phyloP scores from a whole-genome alignment of 2,888 invertebrate species.

The Caenorhabditis angaria region DNA sequence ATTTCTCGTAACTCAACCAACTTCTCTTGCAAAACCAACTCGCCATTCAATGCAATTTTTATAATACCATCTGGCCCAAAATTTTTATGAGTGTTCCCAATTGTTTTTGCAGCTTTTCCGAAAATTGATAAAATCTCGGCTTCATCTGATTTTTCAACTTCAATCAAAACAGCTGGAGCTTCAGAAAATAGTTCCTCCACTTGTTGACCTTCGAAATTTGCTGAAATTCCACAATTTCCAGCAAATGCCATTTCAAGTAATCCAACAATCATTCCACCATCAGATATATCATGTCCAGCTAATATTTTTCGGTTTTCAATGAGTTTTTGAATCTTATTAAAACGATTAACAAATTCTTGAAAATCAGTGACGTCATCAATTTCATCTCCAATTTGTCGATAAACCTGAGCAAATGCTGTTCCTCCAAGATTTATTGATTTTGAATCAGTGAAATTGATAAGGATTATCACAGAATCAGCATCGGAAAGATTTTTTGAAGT shows the following conservation, averaged over 20 bases:
- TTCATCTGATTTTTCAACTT: slow-evolving; percentile 67
- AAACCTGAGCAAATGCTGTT: slow-evolving; percentile 90
- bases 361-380: slow-evolving; percentile 85
- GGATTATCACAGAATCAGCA: slow-evolving; percentile 56
- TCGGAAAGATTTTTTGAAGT: slow-evolving; percentile 57
- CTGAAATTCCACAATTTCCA: slow-evolving; percentile 77
- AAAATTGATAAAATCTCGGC: slow-evolving; percentile 44
- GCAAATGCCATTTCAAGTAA: slow-evolving; percentile 95
- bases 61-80: slow-evolving; percentile 58
- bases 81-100: slow-evolving; percentile 65
- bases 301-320: slow-evolving; percentile 46
- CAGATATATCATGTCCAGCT: slow-evolving; percentile 91
- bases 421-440: slow-evolving; percentile 80
- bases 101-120: slow-evolving; percentile 49
- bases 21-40: slow-evolving; percentile 78
- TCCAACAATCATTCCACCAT: slow-evolving; percentile 91
- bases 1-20: slow-evolving; percentile 81
- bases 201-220: background rate
- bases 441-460: background rate
- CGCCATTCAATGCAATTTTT: slow-evolving; percentile 77
- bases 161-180: slow-evolving; percentile 74
- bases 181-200: slow-evolving; percentile 73
- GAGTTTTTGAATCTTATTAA: slow-evolving; percentile 85
- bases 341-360: slow-evolving; percentile 80
- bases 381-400: slow-evolving; percentile 81